phyloP scores from a whole-genome alignment of 2,888 invertebrate species.

The Artemia sinica region DNA sequence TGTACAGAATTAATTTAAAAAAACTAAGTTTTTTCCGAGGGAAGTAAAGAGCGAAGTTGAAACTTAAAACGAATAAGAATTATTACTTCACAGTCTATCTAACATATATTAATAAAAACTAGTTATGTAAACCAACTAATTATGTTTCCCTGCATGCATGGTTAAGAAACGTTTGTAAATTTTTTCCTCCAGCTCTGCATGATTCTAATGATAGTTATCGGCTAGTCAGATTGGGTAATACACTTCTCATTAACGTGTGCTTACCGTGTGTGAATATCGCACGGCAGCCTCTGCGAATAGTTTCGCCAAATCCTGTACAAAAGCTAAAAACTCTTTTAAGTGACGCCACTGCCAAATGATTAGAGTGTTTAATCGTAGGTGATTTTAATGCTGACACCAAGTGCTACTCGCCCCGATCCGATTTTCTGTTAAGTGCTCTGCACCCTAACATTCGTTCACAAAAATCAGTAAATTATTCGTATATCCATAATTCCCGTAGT shows the following conservation, averaged over 20 bases:
- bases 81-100: no score
- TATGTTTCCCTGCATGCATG: not conserved
- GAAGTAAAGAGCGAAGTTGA: no score
- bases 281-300: slow-evolving; percentile 1
- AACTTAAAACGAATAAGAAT: no score
- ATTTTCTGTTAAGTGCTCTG: no score
- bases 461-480: no score
- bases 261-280: not conserved
- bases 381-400: not conserved
- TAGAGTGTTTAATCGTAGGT: not conserved
- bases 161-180: not conserved
- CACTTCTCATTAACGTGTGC: not conserved
- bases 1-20: no score
- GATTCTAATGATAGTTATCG: not conserved
- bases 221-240: not conserved
- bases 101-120: no score
- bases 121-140: no score
- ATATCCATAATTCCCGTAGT: no score
- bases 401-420: no score
- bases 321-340: not conserved
- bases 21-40: no score
- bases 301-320: not conserved
- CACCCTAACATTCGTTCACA: no score
- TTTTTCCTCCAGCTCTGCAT: not conserved
- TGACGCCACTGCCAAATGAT: not conserved